Evolutionary conservation across 2,113 vertebrate genomes (phyloP).

Genomic region (Ploceus nigricollis): DNA sequence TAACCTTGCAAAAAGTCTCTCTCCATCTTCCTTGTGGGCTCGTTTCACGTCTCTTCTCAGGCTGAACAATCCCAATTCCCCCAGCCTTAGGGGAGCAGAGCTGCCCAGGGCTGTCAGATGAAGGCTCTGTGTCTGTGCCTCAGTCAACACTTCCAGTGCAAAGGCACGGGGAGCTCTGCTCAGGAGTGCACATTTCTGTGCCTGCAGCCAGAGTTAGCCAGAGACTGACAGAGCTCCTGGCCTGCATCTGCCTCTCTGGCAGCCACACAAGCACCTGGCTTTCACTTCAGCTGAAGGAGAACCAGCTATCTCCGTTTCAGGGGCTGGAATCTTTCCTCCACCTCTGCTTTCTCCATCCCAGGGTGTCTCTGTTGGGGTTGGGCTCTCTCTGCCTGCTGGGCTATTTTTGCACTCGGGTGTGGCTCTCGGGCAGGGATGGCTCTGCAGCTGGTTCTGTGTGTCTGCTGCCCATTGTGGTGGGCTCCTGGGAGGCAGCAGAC

Average conservation of each 20-base stretch:
- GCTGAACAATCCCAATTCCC: not conserved
- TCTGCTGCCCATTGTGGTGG: not conserved
- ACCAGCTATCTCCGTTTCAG: accelerated
- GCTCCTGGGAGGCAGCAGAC: not conserved
- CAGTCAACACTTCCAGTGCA: not conserved
- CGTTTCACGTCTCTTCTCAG: not conserved
- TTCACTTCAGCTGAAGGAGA: not conserved
- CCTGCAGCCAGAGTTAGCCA: not conserved
- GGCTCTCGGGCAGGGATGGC: accelerated
- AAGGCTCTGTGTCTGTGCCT: not conserved
- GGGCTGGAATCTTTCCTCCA: not conserved
- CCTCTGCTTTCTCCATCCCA: not conserved
- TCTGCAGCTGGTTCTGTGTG: not conserved
- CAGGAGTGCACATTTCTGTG: not conserved
- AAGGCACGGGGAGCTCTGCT: not conserved
- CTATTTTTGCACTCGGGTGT: accelerated
- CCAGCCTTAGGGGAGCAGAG: not conserved
- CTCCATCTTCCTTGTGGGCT: not conserved
- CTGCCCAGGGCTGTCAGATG: not conserved
- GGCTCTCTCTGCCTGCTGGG: not conserved
- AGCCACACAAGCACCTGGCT: not conserved
- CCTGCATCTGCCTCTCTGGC: not conserved
- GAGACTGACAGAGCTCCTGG: not conserved
- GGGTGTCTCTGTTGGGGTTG: accelerated
- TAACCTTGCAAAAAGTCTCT: not conserved